Evolutionary conservation across 2,888 invertebrate genomes (phyloP), one percentile per base, ranked within the genome.

Genomic region (Dasysyrphus tricinctus): DNA sequence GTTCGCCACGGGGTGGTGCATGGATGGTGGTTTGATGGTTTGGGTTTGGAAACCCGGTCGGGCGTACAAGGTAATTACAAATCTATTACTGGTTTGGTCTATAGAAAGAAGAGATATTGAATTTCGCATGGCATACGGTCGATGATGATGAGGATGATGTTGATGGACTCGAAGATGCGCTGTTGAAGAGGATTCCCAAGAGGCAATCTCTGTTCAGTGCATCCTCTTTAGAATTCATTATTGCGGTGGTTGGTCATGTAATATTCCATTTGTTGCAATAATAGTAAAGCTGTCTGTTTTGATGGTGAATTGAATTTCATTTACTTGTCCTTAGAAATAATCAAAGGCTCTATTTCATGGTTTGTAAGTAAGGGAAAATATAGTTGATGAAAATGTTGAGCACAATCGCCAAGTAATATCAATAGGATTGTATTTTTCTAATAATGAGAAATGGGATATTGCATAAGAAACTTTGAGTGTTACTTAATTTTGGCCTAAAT

Each of bases 61-160:
- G 70, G 78, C 86, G 78, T 86, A 75, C 82, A 86, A 86, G 86
- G 86, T 86, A 86, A 86, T 86, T 86, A 86, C 82, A 86, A 86
- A 86, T 78, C 86, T 86, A 86, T 86, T 86, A 86, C 81, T 79
- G 78, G 75, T 82, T 82, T 34, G 32, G 19, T 34, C 8, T 75
- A 75, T 73, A 76, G 54, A 32, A 49, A 34, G 54, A 19, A 70
- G 54, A 75, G 63, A 70, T 82, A 86, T 86, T 82, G 75, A 86
- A 86, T 86, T 86, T 82, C 86, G 54, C 54, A 59, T 82, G 86
- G 78, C 86, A 86, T 86, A 86, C 78, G 86, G 86, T 86, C 82
- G 79, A 86, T 81, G 80, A 75, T 79, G 77, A 34, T 37, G 51
- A 51, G 24, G 24, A 24, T 37, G 42, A 54, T 54, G 70, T 16